Evolutionary conservation across 1,140 invertebrate genomes (phyloP).

Genomic region (Cyclina sinensis): DNA sequence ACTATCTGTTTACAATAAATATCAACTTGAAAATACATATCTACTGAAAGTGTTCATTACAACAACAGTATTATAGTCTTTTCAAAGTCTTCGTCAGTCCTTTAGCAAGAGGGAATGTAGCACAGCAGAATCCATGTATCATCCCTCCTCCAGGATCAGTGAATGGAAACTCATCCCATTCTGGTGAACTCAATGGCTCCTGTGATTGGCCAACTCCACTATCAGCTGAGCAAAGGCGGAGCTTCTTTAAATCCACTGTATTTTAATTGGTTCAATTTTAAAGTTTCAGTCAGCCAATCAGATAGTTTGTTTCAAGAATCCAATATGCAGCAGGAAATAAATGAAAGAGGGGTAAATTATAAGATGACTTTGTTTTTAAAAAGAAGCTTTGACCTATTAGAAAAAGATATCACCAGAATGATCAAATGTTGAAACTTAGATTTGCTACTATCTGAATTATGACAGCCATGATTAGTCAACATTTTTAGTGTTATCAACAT

Average conservation of each 20-base stretch:
- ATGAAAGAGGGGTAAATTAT: too few relatives aligned
- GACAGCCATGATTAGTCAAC: too few relatives aligned
- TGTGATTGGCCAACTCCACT: slow-evolving; percentile 73
- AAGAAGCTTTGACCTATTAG: too few relatives aligned
- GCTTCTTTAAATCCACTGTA: slow-evolving; percentile 84
- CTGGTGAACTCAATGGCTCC: slow-evolving; percentile 81
- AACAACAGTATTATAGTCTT: slow-evolving; percentile 73
- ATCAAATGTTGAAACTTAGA: too few relatives aligned
- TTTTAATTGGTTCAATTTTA: slow-evolving; percentile 19
- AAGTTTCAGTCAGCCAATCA: slow-evolving; percentile 23
- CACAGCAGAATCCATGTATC: slow-evolving; percentile 84
- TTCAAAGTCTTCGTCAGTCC: slow-evolving; percentile 83
- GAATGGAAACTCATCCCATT: slow-evolving; percentile 82
- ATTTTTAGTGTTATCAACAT: too few relatives aligned
- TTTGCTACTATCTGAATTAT: too few relatives aligned
- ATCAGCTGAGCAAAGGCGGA: slow-evolving; percentile 80
- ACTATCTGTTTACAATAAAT: too few relatives aligned
- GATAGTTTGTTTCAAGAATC: slow-evolving; percentile 13
- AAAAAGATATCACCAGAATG: too few relatives aligned
- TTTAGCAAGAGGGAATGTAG: slow-evolving; percentile 83
- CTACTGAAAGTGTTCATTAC: too few relatives aligned
- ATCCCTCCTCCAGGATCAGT: slow-evolving; percentile 74
- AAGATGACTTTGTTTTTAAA: too few relatives aligned
- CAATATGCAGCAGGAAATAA: slow-evolving; percentile 45
- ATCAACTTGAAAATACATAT: too few relatives aligned